Percentiles rank a stretch among this genome's conserved stretches.
These are phyloP conservation scores for Ancistrus triradiatus DNA, from an alignment of 2,113 vertebrate species.

Conservation along the genomic window DNA sequence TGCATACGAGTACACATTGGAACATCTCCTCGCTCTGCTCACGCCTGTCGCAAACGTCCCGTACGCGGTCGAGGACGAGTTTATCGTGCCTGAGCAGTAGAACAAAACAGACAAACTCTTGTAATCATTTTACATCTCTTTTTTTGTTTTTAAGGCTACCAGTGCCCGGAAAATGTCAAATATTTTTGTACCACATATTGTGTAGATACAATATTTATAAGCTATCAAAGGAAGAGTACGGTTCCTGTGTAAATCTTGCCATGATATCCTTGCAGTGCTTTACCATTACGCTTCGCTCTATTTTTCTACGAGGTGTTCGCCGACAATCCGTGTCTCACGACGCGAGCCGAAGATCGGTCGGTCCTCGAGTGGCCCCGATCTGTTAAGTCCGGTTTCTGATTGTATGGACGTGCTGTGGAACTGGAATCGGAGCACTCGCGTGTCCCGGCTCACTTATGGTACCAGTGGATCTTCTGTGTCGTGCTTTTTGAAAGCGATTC, in stretches of 20 bases:
- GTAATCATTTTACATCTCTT: slow-evolving; percentile 54
- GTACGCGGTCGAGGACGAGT: slow-evolving; percentile 55
- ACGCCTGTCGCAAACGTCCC: neutral
- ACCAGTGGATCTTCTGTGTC: too few species aligned
- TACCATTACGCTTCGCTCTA: slow-evolving; percentile 65
- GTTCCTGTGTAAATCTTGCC: slow-evolving; percentile 82
- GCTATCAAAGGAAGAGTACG: slow-evolving; percentile 75
- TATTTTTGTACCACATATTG: slow-evolving; percentile 83
- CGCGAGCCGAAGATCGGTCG: too few species aligned
- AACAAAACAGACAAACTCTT: slow-evolving; percentile 58
- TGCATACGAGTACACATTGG: too few species aligned
- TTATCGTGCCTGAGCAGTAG: slow-evolving; percentile 74
- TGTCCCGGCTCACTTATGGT: too few species aligned
- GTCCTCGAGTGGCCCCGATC: too few species aligned
- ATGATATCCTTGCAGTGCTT: slow-evolving; percentile 84
- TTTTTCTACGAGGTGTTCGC: slow-evolving; percentile 69
- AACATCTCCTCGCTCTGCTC: slow-evolving; percentile 15
- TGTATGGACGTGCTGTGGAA: too few species aligned
- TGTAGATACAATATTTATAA: slow-evolving; percentile 91
- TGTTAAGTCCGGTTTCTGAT: too few species aligned
- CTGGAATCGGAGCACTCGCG: too few species aligned
- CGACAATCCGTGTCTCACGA: slow-evolving; percentile 63
- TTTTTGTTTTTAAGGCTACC: slow-evolving; percentile 40
- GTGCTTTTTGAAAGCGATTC: too few species aligned
- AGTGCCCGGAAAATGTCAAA: slow-evolving; percentile 74